Evolutionary conservation across 2,797 vertebrate genomes (phyloP).

Genomic region (Tarsius wallacei): DNA sequence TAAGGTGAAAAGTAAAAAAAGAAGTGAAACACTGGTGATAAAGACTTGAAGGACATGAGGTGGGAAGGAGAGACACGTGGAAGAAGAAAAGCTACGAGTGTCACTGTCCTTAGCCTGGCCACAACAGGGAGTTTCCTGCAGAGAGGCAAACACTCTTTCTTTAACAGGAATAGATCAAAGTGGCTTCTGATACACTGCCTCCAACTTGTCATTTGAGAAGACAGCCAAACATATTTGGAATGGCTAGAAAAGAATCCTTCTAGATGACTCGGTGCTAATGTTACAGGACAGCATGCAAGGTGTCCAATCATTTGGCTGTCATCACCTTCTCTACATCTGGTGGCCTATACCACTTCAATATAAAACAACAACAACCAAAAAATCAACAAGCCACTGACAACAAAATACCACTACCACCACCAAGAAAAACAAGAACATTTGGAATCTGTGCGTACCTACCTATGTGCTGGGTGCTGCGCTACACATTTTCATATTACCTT

Average conservation of each 20-base stretch:
- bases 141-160: not conserved
- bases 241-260: not conserved
- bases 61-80: not conserved
- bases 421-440: not conserved
- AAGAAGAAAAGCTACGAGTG: not conserved
- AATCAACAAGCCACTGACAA: not conserved
- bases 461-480: not conserved
- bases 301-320: not conserved
- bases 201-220: not conserved
- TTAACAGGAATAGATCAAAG: not conserved
- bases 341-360: too few relatives aligned
- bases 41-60: not conserved
- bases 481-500: not conserved
- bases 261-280: not conserved
- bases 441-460: not conserved
- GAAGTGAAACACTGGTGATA: not conserved
- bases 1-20: not conserved
- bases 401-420: not conserved
- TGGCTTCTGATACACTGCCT: not conserved
- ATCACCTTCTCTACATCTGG: not conserved
- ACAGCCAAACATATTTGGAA: not conserved
- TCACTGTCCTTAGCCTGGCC: too few relatives aligned
- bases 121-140: not conserved
- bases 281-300: not conserved
- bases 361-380: constrained; percentile 51